A percentile compares a stretch with the other conserved stretches of the same genome.
Conservation (phyloP, 92 coral and sea anemone species). For the Palythoa heliodiscus region DNA sequence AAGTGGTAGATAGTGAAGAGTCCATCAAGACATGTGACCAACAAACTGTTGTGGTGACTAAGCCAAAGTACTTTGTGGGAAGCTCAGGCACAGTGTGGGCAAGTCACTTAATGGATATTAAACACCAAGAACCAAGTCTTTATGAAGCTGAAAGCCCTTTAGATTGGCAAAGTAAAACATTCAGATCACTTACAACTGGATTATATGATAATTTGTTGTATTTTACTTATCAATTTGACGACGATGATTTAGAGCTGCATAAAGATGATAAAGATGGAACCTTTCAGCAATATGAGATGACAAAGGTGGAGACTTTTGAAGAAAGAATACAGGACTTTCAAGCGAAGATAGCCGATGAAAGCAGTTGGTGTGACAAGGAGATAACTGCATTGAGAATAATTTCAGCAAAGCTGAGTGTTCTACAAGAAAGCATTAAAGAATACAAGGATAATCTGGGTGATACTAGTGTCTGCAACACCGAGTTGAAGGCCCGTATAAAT, state of each 20-base stretch:
- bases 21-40: background rate
- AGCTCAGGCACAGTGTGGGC: constrained; percentile 34
- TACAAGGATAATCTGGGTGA: background rate
- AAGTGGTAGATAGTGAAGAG: constrained; percentile 1
- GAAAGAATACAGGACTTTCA: constrained; percentile 10
- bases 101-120: constrained; percentile 40
- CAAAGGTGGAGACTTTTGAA: constrained; percentile 5
- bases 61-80: constrained; percentile 17
- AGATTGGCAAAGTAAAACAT: background rate
- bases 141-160: constrained; percentile 21
- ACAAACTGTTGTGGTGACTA: constrained; percentile 2
- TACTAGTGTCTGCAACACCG: constrained; percentile 10
- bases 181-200: background rate
- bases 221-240: background rate
- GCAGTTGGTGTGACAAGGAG: constrained; percentile 11
- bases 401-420: constrained; percentile 6
- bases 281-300: constrained; percentile 10
- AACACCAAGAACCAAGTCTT: constrained; percentile 36
- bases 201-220: background rate
- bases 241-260: constrained; percentile 6
- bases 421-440: constrained; percentile 6
- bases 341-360: constrained; percentile 9
- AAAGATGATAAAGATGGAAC: constrained; percentile 5
- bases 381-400: constrained; percentile 2
- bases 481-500: constrained; percentile 11